Evolutionary conservation across 1,140 invertebrate species (phyloP), one percentile per base, ranked within the genome.

Genomic region (Drosophila sulfurigaster): DNA sequence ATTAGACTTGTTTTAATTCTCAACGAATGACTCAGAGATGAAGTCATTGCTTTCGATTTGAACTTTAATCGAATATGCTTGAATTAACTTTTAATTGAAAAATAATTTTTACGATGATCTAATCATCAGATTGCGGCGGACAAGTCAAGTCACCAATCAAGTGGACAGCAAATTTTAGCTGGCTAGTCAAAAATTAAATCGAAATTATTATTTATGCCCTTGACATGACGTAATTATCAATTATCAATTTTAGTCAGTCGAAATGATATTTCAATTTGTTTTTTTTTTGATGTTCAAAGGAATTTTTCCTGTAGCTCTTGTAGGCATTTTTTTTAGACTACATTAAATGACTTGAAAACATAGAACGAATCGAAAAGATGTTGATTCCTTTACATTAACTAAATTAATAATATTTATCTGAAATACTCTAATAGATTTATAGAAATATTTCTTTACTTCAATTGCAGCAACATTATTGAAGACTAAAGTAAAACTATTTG

Each of bases 41-140:
- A 75, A 51, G 43, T 75, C 66, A 75, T 63, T 10, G 5, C 32
- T 20, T 28, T 8, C 8, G n/a, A 3, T 28, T 16, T 41, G 41
- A 8, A 54, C 10, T 32, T 16, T 35, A 25, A 56, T 28, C 41
- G 49, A 64, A 49, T 13, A 32, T 46, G 56, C 5, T 5, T 64
- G 15, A 66, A 68, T 56, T 60, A 13, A 13, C 20, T 46, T 46
- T 43, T 69, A 69, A 74, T 74, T 74, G 30, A 32, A 56, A 62
- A 62, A 7, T 62, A 60, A 74, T 73, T 67, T 59, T 52, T 45
- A 38, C 30, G 64, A 52, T 73, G 64, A 52, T 52, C 48, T 60
- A 68, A 73, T 68, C 38, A 41, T 59, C 28, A 45, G 38, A 52
- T 45, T 35, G 38, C 20, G 3, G 20, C 20, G 20, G 35, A 58